phyloP scores from a whole-genome alignment of 2,888 invertebrate species.

The Mesorhabditis spiculigera region DNA sequence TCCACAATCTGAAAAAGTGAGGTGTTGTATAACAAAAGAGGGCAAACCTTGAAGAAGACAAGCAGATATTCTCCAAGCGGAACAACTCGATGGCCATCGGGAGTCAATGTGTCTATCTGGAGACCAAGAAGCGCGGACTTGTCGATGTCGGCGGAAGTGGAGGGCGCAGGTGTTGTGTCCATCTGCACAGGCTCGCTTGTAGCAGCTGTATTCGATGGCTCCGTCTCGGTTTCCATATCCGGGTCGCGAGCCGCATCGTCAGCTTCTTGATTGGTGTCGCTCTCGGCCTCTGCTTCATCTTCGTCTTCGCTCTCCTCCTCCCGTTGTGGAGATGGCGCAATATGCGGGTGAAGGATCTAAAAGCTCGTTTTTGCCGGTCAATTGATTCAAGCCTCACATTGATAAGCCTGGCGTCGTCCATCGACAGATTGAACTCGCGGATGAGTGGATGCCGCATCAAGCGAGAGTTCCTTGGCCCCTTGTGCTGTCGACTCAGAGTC shows the following conservation, averaged over 20 bases:
- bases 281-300: slow-evolving; percentile 9
- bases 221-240: not conserved
- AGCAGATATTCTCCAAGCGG: slow-evolving; percentile 47
- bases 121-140: slow-evolving; percentile 19
- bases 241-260: slow-evolving; percentile 1
- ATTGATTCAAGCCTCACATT: not conserved
- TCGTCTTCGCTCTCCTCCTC: slow-evolving; percentile 6
- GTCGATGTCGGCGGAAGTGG: slow-evolving; percentile 11
- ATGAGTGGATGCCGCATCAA: not conserved
- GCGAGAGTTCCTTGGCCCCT: slow-evolving; percentile 2
- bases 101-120: slow-evolving; percentile 27
- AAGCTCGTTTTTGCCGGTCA: slow-evolving; percentile 2
- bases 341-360: not conserved
- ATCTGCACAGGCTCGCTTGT: not conserved
- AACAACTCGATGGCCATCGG: slow-evolving; percentile 27
- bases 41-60: slow-evolving; percentile 27
- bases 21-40: not conserved
- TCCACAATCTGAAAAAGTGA: slow-evolving; percentile 30
- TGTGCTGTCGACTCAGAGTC: not conserved
- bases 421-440: not conserved
- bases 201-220: not conserved
- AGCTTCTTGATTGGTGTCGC: slow-evolving; percentile 4
- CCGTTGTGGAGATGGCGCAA: slow-evolving; percentile 9
- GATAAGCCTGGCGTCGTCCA: not conserved
- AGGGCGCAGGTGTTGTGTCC: not conserved